A percentile compares a stretch with the other conserved stretches of the same genome.
phyloP scores from a whole-genome alignment of 2,797 vertebrate species.

The Acanthopagrus latus region DNA sequence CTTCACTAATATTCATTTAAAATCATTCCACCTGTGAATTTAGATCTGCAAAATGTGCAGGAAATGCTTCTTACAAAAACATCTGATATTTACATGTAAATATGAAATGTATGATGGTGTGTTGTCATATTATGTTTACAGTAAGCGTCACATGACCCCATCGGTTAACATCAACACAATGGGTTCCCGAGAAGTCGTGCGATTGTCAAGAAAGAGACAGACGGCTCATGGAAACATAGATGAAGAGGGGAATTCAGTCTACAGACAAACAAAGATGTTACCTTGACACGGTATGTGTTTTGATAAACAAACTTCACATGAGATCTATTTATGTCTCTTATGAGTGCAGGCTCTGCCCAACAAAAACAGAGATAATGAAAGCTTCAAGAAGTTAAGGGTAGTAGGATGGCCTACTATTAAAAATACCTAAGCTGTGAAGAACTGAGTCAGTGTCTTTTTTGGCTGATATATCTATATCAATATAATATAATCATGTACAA shows the following conservation, averaged over 20 bases:
- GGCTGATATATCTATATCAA: no score
- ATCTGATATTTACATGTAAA: neutral
- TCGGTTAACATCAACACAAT: neutral
- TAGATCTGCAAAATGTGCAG: no score
- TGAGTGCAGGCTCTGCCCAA: no score
- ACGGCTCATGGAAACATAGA: no score
- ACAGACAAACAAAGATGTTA: no score
- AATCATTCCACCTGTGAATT: neutral
- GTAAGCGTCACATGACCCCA: neutral
- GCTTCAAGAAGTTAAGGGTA: neutral
- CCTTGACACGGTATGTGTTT: neutral
- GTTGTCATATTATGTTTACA: neutral
- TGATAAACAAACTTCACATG: neutral
- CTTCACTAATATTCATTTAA: rapidly evolving
- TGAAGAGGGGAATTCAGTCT: neutral
- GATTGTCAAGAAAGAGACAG: slow-evolving; percentile 3
- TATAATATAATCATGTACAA: no score
- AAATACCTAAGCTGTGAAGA: neutral
- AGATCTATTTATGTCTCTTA: neutral
- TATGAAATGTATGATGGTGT: neutral
- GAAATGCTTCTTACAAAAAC: no score
- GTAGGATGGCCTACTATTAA: no score
- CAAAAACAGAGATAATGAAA: no score
- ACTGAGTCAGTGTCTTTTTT: neutral
- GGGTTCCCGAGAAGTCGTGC: neutral